Conservation (phyloP, 1,140 invertebrate species). For the Drosophila erecta region DNA sequence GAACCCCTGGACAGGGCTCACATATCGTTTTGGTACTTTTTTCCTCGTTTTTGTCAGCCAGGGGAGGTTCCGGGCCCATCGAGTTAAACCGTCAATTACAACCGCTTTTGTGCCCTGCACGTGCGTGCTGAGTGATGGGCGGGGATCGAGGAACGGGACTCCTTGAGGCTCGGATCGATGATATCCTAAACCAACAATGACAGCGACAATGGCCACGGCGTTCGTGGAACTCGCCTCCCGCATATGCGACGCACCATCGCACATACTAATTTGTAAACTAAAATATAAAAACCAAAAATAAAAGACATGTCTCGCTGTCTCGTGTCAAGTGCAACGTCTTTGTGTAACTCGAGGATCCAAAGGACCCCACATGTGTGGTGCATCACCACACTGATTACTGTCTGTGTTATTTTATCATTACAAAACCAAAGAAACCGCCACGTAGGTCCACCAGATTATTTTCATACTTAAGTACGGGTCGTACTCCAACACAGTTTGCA, state of each 20-base stretch:
- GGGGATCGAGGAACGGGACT: slow-evolving; percentile 41
- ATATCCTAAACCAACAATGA: slow-evolving; percentile 72
- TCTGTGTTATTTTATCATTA: slow-evolving; percentile 76
- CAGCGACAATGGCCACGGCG: slow-evolving; percentile 8
- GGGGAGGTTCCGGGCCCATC: slow-evolving; percentile 57
- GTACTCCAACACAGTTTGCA: not conserved
- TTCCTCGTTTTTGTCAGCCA: slow-evolving; percentile 11
- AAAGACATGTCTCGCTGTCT: slow-evolving; percentile 66
- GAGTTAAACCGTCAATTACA: slow-evolving; percentile 74
- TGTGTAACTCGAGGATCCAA: slow-evolving; percentile 66
- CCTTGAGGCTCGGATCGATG: slow-evolving; percentile 13
- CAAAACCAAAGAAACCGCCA: slow-evolving; percentile 56
- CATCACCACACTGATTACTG: slow-evolving; percentile 34
- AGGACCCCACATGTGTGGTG: slow-evolving; percentile 74
- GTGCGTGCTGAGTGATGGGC: slow-evolving; percentile 67
- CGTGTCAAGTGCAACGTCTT: slow-evolving; percentile 63
- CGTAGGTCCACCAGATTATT: slow-evolving; percentile 36
- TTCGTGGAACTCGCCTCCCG: slow-evolving; percentile 66
- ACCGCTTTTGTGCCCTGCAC: slow-evolving; percentile 73
- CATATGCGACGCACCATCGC: slow-evolving; percentile 46
- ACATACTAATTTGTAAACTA: slow-evolving; percentile 80
- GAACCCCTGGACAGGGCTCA: slow-evolving; percentile 49
- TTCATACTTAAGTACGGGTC: slow-evolving; percentile 23
- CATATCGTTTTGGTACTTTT: slow-evolving; percentile 16
- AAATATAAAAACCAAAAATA: slow-evolving; percentile 40